phyloP scores from a whole-genome alignment of 2,888 invertebrate species.

The Prosopocoilus inquinatus region DNA sequence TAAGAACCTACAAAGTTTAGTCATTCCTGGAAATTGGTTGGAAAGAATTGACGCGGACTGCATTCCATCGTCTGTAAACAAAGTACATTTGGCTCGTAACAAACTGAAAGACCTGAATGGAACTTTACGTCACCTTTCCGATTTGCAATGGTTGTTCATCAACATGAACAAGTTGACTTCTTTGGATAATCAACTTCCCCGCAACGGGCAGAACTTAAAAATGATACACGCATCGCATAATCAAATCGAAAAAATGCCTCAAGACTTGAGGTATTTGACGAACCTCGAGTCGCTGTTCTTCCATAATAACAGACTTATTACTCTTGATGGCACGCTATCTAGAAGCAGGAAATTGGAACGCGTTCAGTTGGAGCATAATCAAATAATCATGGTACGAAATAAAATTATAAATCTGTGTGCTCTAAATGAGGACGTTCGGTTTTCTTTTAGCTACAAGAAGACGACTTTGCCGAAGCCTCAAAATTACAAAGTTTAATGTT shows the following conservation, averaged over 20 bases:
- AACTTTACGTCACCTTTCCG: constrained; percentile 70
- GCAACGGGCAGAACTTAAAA: constrained; percentile 62
- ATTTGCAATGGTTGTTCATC: constrained; percentile 75
- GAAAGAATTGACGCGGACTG: constrained; percentile 70
- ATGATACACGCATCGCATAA: constrained; percentile 75
- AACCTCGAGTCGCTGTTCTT: constrained; percentile 70
- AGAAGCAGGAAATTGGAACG: constrained; percentile 66
- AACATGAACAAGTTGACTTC: constrained; percentile 73
- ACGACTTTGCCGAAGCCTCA: constrained; percentile 74
- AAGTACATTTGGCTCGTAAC: constrained; percentile 74
- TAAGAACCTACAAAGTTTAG: constrained; percentile 64
- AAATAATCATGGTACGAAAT: constrained; percentile 66
- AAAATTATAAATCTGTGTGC: constrained; percentile 7
- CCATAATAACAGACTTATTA: constrained; percentile 68
- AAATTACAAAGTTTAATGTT: constrained; percentile 68
- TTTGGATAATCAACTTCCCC: constrained; percentile 74
- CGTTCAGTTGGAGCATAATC: constrained; percentile 70
- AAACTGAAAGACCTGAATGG: constrained; percentile 70
- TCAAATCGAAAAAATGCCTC: constrained; percentile 67
- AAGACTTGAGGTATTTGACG: constrained; percentile 67
- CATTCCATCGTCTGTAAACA: constrained; percentile 66
- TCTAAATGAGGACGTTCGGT: not conserved
- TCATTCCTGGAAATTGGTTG: constrained; percentile 75
- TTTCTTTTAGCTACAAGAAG: constrained; percentile 60
- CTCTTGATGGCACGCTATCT: constrained; percentile 69